Evolutionary conservation across 2,888 invertebrate species (phyloP).

Genomic region (Nematopogon swammerdamellus): DNA sequence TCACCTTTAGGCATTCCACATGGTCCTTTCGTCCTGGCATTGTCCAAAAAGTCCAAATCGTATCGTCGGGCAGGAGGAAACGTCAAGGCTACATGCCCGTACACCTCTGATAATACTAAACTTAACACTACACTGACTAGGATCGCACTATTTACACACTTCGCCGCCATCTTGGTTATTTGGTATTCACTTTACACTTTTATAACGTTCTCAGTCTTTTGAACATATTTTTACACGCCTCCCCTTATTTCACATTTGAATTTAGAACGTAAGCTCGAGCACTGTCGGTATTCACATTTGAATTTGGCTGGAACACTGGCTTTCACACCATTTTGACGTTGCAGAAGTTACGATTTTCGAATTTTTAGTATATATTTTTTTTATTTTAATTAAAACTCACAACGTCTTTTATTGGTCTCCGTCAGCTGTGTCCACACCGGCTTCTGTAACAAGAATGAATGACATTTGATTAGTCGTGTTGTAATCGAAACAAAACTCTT

Average conservation of each 20-base stretch:
- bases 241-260: background rate
- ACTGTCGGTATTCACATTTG: background rate
- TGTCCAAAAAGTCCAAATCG: constrained; percentile 91
- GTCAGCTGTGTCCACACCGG: background rate
- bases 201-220: constrained; percentile 8
- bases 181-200: constrained; percentile 21
- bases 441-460: background rate
- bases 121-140: constrained; percentile 24
- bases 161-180: constrained; percentile 11
- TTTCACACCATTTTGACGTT: no score
- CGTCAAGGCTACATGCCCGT: constrained; percentile 79
- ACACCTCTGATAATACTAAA: constrained; percentile 20
- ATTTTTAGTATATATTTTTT: background rate
- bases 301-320: background rate
- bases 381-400: background rate
- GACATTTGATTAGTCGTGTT: background rate
- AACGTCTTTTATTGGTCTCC: background rate
- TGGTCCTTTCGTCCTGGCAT: constrained; percentile 82
- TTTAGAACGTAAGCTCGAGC: background rate
- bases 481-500: background rate
- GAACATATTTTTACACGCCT: background rate
- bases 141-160: constrained; percentile 18
- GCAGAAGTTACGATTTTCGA: no score
- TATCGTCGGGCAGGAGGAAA: constrained; percentile 87
- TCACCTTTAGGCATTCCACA: constrained; percentile 96